Percentiles rank a stretch among this genome's conserved stretches.
phyloP scores from a whole-genome alignment of 53 echinoderm and acorn worm genomes.

The Holothuria leucospilota region DNA sequence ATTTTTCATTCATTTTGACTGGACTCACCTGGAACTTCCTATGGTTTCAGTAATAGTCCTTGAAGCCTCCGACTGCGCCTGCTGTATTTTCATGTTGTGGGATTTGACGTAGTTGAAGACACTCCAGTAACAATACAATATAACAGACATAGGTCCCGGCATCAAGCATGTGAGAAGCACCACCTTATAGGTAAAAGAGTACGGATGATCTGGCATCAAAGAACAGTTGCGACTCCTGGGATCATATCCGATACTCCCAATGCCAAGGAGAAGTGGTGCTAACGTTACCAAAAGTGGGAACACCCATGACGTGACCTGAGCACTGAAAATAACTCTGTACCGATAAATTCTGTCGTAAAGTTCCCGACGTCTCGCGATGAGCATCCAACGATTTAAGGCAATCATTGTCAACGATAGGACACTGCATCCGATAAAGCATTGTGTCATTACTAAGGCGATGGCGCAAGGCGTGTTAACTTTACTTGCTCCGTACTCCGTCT shows the following conservation, averaged over 20 bases:
- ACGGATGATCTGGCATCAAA: background rate
- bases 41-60: slow-evolving; percentile 15
- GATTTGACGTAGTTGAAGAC: background rate
- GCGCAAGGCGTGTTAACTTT: background rate
- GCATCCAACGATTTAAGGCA: slow-evolving; percentile 9
- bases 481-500: background rate
- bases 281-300: background rate
- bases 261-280: background rate
- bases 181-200: background rate
- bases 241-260: background rate
- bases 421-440: slow-evolving; percentile 1
- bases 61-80: background rate
- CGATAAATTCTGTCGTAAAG: background rate
- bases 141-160: background rate
- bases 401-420: background rate
- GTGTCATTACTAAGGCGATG: background rate
- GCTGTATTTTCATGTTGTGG: no score
- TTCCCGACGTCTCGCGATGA: background rate
- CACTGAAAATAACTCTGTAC: background rate
- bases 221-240: background rate
- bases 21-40: no score
- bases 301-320: background rate
- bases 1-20: no score
- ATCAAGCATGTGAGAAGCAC: background rate
- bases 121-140: background rate